A percentile compares a stretch with the other conserved stretches of the same genome.
phyloP scores from a whole-genome alignment of 2,797 vertebrate species.

The Masticophis lateralis region DNA sequence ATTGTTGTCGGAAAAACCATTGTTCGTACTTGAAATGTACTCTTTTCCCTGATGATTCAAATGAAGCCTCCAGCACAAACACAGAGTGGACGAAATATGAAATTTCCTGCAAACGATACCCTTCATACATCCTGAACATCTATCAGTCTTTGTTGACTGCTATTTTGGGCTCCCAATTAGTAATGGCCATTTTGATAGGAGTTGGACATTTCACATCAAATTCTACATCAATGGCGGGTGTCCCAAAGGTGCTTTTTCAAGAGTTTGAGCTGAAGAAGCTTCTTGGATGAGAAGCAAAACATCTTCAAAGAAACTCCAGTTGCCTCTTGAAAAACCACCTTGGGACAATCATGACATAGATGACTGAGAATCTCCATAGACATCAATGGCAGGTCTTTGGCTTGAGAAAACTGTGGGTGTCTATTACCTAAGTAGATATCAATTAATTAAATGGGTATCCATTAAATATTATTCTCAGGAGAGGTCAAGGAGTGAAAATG shows the following conservation, averaged over 20 bases:
- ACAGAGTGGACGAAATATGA: background rate
- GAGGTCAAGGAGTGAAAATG: background rate
- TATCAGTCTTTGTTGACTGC: background rate
- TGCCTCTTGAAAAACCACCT: too few species aligned
- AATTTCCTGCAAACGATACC: background rate
- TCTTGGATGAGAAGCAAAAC: too few species aligned
- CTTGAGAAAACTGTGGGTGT: background rate
- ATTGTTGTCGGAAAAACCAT: background rate
- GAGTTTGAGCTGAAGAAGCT: too few species aligned
- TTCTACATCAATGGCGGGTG: background rate
- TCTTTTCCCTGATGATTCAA: background rate
- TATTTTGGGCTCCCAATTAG: background rate
- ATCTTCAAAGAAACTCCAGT: too few species aligned
- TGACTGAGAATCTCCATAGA: too few species aligned
- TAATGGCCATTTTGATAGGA: background rate
- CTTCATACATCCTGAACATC: background rate
- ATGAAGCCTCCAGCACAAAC: background rate
- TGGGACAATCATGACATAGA: too few species aligned
- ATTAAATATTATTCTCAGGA: background rate
- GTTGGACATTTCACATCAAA: background rate
- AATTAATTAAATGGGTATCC: background rate
- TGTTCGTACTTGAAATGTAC: background rate
- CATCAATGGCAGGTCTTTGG: background rate
- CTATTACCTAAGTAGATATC: background rate
- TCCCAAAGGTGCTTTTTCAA: too few species aligned